Base-by-base conservation (phyloP, 2,797 vertebrate species). In the Gallinago stenura region DNA sequence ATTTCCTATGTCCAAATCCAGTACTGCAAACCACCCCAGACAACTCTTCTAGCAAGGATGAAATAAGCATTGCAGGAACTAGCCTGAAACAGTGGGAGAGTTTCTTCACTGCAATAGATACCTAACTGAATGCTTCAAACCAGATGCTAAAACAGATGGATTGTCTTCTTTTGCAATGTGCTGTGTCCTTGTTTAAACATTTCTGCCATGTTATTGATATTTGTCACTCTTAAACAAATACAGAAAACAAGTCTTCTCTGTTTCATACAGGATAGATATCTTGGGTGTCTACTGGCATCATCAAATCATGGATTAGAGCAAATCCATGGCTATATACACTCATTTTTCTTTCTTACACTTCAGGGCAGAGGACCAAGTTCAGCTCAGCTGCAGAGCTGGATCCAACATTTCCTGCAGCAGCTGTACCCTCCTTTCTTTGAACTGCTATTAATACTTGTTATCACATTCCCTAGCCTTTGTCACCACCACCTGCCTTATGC, bases 281-380 rank as follows among this genome's bases (percentile, higher is more conserved):
- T 37, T 73, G n/a, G 12, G 25, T 69, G 20, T 35, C 81, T 90
- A 56, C 30, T 35, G 30, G 41, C 68, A 91, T 65, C 69, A 51
- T 96, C 65, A 65, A 75, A 91, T 69, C 61, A 31, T 19, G 24
- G 84, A 82, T 83, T 94, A 90, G 57, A 83, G 57, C 45, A 96
- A 94, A 86, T 91, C 61, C 76, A 61, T 57, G 46, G 48, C 56
- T 88, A 41, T 16, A 65, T 62, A 60, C 22, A 35, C 26, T 86
- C 85, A 88, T 95, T 96, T 96, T 95, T 96, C 80, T 96, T 93
- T 83, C 87, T 91, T 93, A 84, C n/a, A 69, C 83, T 95, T 96
- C 85, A 95, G 95, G 95, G 95, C 83, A 93, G 73, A 86, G 43
- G 87, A 95, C 91, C 95, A 96, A 96, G 79, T 86, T 89, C 54